Evolutionary conservation across 1,140 invertebrate genomes (phyloP).

Genomic region (Zaprionus gabonicus): DNA sequence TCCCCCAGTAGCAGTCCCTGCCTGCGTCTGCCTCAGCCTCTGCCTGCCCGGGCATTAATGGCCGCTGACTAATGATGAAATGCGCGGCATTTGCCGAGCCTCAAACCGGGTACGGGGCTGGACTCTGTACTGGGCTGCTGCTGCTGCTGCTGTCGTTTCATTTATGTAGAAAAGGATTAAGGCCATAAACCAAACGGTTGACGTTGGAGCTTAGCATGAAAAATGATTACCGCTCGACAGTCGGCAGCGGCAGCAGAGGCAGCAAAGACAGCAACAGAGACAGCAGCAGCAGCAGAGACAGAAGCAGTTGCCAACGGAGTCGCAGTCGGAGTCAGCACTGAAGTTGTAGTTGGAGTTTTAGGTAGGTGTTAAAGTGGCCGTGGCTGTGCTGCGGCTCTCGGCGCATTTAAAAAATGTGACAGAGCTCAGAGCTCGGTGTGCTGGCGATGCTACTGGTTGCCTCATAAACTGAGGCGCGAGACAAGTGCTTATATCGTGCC

Average conservation of each 20-base stretch:
- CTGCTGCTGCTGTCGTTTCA: conserved; percentile 57
- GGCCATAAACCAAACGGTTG: conserved; percentile 82
- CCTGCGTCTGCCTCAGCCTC: conserved; percentile 37
- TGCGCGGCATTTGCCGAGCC: conserved; percentile 70
- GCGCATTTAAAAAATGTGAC: conserved; percentile 53
- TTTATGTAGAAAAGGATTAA: conserved; percentile 83
- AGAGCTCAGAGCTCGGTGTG: not conserved
- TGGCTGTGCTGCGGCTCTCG: conserved; percentile 55
- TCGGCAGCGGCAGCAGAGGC: conserved; percentile 6
- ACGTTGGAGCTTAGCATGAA: conserved; percentile 81
- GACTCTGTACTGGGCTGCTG: conserved; percentile 24
- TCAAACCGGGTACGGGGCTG: conserved; percentile 30
- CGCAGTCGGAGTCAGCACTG: conserved; percentile 6
- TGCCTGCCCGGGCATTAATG: conserved; percentile 74
- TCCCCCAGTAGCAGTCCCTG: conserved; percentile 37
- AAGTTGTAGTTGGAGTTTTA: conserved; percentile 27
- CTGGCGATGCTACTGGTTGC: conserved; percentile 2
- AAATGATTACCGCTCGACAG: conserved; percentile 72
- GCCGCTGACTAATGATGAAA: conserved; percentile 81
- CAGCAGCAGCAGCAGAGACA: conserved; percentile 38
- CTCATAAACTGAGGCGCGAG: conserved; percentile 31
- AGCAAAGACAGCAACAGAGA: not conserved
- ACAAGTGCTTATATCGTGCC: conserved; percentile 26
- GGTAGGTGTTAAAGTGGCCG: conserved; percentile 78
- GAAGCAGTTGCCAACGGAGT: conserved; percentile 28